These are phyloP conservation scores for Andrena bucephala DNA, from an alignment of 2,888 invertebrate genomes.

Conservation along the genomic window DNA sequence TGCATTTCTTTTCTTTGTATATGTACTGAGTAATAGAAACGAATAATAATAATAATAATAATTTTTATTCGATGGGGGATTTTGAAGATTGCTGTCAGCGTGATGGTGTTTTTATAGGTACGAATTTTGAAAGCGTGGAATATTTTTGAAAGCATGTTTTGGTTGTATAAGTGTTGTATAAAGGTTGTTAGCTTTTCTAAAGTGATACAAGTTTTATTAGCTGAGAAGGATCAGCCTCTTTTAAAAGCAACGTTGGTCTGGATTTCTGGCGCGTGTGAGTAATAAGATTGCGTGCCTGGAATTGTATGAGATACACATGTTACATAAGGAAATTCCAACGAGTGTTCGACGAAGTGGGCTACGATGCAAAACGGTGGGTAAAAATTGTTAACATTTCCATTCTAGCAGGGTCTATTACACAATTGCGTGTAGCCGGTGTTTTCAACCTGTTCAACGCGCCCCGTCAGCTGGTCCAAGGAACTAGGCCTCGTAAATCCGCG, in stretches of 20 bases:
- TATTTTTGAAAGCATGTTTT: too few relatives aligned
- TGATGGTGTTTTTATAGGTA: too few relatives aligned
- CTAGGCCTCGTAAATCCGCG: slow-evolving; percentile 35
- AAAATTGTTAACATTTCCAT: not conserved
- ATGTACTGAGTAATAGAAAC: too few relatives aligned
- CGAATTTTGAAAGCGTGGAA: too few relatives aligned
- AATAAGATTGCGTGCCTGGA: slow-evolving; percentile 17
- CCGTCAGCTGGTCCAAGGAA: slow-evolving; percentile 21
- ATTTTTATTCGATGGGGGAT: too few relatives aligned
- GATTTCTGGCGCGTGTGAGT: slow-evolving; percentile 23
- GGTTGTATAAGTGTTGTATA: too few relatives aligned
- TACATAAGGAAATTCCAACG: slow-evolving; percentile 27
- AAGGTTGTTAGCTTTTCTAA: too few relatives aligned
- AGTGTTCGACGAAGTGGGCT: not conserved
- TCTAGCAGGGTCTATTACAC: not conserved
- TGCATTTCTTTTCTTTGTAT: too few relatives aligned
- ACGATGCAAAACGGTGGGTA: not conserved
- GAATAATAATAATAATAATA: too few relatives aligned
- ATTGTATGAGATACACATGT: slow-evolving; percentile 31
- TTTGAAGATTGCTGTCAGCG: too few relatives aligned
- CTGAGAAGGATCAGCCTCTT: not conserved
- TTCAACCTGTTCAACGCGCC: not conserved
- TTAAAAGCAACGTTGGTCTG: not conserved
- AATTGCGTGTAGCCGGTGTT: too few relatives aligned
- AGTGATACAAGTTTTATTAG: too few relatives aligned